Percentiles rank a stretch among this genome's conserved stretches.
These are phyloP conservation scores for Caenorhabditis wallacei DNA, from an alignment of 2,888 invertebrate species.

Conservation along the genomic window DNA sequence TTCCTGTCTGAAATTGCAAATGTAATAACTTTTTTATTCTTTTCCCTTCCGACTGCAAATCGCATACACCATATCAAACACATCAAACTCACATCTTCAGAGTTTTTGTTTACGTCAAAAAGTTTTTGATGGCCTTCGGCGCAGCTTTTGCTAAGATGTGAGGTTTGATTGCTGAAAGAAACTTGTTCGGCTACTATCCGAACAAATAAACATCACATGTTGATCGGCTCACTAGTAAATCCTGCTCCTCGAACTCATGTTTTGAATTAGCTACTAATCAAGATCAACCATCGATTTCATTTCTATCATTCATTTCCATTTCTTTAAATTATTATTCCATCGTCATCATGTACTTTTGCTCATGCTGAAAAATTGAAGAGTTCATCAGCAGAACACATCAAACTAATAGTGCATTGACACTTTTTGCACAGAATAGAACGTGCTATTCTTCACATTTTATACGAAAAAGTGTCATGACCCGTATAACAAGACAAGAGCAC, in stretches of 20 bases:
- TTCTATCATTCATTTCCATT: not conserved
- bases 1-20: conserved; percentile 15
- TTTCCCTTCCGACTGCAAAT: not conserved
- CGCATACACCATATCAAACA: not conserved
- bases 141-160: not conserved
- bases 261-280: not conserved
- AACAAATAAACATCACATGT: conserved; percentile 15
- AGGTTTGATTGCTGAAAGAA: conserved; percentile 2
- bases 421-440: not conserved
- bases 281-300: not conserved
- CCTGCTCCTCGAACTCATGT: not conserved
- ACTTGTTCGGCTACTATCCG: conserved; percentile 6
- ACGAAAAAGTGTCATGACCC: too few species aligned
- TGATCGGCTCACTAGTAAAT: not conserved
- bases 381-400: not conserved
- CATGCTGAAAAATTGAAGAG: not conserved
- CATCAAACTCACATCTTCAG: not conserved
- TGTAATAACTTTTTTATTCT: not conserved
- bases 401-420: not conserved
- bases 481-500: too few species aligned
- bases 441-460: not conserved
- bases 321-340: not conserved
- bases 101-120: not conserved
- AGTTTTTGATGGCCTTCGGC: not conserved
- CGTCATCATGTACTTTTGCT: not conserved